Evolutionary conservation across 2,888 invertebrate genomes (phyloP), one percentile per base, ranked within the genome.

Genomic region (Tricholauxania praeusta): DNA sequence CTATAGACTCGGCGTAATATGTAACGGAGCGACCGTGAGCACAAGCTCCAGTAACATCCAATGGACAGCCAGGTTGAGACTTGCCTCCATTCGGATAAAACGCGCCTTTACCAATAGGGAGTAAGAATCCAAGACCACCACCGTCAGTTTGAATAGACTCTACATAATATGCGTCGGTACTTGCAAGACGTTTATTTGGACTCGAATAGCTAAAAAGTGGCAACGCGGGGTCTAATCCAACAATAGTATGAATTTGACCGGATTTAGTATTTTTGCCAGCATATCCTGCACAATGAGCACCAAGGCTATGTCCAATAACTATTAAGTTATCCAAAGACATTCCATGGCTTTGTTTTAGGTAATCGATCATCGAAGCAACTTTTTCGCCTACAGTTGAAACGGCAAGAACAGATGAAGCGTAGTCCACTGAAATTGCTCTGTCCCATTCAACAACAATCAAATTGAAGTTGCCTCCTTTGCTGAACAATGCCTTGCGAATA

Each of bases 361-460:
- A 80, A 66, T 82, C 80, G 65, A 82, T 73, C 60, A 81, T 75
- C 12, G 49, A 48, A 1, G 80, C 82, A 8, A 80, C 72, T 12
- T 74, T 69, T 71, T 72, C 67, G 14, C 80, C 82, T 67, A 80
- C 80, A 19, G 63, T 72, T 10, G 76, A 67, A 15, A 81, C 79
- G 47, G 73, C 71, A 6, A 89, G 88, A 68, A 89, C 89, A 2
- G 90, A 89, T 14, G 88, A 79, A 63, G 89, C 84, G 76, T 90
- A 90, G 78, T 89, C 90, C 1, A 89, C 86, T 75, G 89, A 89
- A 3, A 71, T 51, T 0, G 90, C 89, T 1, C 89, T 89, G 7
- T 89, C 88, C 90, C 90, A 91, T 78, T 91, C 90, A 12, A 91
- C 89, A 1, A 89, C 89, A 69, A 91, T 88, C 63, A 91, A 89